Conservation (phyloP, 64 coral and sea anemone genomes). For the Actinia equina region DNA sequence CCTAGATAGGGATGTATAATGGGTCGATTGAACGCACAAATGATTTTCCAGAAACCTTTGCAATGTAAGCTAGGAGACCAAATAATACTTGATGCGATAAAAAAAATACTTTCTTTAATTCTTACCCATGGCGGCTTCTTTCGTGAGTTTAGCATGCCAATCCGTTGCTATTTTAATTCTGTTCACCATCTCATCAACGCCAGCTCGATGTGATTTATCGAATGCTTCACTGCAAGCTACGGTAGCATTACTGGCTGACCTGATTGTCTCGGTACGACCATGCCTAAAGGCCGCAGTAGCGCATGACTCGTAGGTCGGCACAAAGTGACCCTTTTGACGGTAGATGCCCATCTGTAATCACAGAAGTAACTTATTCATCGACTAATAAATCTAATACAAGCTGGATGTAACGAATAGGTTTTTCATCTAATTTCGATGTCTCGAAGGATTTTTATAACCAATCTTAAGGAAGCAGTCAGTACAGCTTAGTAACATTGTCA, state of each 20-base stretch:
- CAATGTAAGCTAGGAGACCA: background rate
- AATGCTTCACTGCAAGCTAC: conserved; percentile 92
- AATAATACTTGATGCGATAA: too few species aligned
- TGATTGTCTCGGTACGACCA: conserved; percentile 93
- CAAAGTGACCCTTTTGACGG: conserved; percentile 84
- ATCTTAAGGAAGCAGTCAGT: too few species aligned
- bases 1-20: too few species aligned
- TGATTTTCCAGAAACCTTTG: too few species aligned
- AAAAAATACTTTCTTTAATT: too few species aligned
- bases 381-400: too few species aligned
- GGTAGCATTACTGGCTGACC: conserved; percentile 78
- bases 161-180: conserved; percentile 56
- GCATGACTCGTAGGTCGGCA: conserved; percentile 94
- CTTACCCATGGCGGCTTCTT: conserved; percentile 99
- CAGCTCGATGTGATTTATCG: conserved; percentile 68
- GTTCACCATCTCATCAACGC: conserved; percentile 80
- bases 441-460: too few species aligned
- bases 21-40: too few species aligned
- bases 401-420: too few species aligned
- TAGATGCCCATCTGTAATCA: conserved; percentile 77
- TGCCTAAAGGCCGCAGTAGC: conserved; percentile 93
- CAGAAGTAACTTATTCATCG: background rate
- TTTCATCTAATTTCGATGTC: too few species aligned
- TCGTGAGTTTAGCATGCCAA: conserved; percentile 91
- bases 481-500: too few species aligned